Base-by-base conservation (phyloP, 2,797 vertebrate genomes). In the Megalops cyprinoides region DNA sequence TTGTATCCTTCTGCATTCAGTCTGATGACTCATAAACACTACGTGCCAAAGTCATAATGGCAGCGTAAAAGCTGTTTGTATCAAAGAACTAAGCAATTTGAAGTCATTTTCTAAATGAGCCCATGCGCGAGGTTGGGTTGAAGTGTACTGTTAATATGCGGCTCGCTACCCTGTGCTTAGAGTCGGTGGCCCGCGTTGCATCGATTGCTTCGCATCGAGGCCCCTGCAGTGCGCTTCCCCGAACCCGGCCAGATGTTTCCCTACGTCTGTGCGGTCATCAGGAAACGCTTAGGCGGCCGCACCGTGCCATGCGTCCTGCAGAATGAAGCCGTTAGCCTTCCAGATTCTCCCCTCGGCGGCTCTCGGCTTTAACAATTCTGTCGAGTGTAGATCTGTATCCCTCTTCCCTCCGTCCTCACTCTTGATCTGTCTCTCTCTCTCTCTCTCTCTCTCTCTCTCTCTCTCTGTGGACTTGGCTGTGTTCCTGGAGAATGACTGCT, bases 191-290 rank as follows among this genome's bases (percentile, higher is more conserved):
- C n/a, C n/a, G n/a, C n/a, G n/a, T n/a, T 65, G 39, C 80, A 81
- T 65, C 65, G 74, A 76, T 80, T 34, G 18, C 62, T 28, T 77
- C 48, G 3, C 10, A 4, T 74, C 37, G 53, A 28, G 55, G 58
- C 56, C 56, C 37, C 46, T 53, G 60, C 60, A 23, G 39, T 83
- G 37, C 73, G 46, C 73, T 73, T 46, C 69, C 62, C 42, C 10
- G 46, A 44, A 58, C 84, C 71, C 84, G 83, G 87, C 83, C 56
- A 82, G 79, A 85, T 87, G 56, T 84, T 85, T n/a, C n/a, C n/a
- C n/a, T n/a, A n/a, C n/a, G 84, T 87, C 71, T 83, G 82, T 84
- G 71, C 74, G 39, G 80, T 87, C 85, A 84, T 86, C 85, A 87
- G 86, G 83, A 81, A 90, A 86, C 86, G 81, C 77, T 86, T 83